Evolutionary conservation across 2,113 vertebrate genomes (phyloP), one percentile per base, ranked within the genome.

Genomic region (Ammospiza caudacuta): DNA sequence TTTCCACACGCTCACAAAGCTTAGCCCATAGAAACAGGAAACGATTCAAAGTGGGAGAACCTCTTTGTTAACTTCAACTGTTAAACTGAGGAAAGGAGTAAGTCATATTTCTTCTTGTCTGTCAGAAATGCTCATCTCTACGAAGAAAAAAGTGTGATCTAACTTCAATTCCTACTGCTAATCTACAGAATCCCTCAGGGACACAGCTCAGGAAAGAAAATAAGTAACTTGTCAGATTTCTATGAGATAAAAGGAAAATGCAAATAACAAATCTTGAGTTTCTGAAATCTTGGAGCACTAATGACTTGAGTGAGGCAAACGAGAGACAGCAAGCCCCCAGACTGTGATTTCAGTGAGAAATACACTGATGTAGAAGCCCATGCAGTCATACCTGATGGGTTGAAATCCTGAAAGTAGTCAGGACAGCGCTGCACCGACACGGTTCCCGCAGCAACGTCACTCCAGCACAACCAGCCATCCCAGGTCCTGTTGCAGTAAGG

Each of bases 381-480:
- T 24, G 17, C 39, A 69, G 35, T 49, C 64, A 66, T 93, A 99
- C 99, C 99, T 96, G 99, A 98, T 13, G 99, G 98, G 93, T 99
- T 99, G 89, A 99, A 99, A 95, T 99, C 99, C 79, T 98, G 98
- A 78, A 99, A 99, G 94, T 99, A 99, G 95, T 99, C 99, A 2
- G 99, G 99, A 73, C 99, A 99, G 51, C 97, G 98, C 95, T 99
- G 99, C 82, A 99, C 98, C 0, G 98, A 98, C 17, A 97, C 97
- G 0, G 98, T 93, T 28, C 99, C 99, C 0, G 98, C 98, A 7
- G 97, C 95, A 4, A 98, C 98, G 70, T 99, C 99, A 4, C 98
- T 99, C 99, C 99, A 99, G 87, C 99, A 99, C 75, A 99, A 88
- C 99, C 99, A 99, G 7, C 99, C 99, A 23, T 99, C 99, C 99